Base-by-base conservation (phyloP, 2,113 vertebrate species). In the Rattus norvegicus region DNA sequence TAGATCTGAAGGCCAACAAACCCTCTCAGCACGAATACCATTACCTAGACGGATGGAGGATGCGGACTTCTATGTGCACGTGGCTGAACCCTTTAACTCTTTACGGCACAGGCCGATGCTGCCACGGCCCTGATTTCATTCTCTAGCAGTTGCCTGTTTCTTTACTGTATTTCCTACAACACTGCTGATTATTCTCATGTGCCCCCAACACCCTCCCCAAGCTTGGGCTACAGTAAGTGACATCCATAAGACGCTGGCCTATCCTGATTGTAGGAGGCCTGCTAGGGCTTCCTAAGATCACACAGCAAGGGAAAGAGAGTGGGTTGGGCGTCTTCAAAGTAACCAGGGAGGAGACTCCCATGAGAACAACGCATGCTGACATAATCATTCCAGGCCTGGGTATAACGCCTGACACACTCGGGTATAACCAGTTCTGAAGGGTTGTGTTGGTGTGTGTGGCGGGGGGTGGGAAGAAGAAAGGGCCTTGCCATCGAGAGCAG, bases 31-130 rank as follows among this genome's bases (percentile, higher is more conserved):
- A 43, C 43, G 43, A 3, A 43, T 43, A 43, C 43, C 63, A n/a
- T 39, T 83, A 30, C 0, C 12, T 24, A 8, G 79, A 80, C 19
- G 52, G 24, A 9, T 20, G 33, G 33, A 19, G 33, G 28, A 26
- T 12, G 36, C 65, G 59, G 47, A 39, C 93, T 92, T 73, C 91
- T 83, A 49, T 4, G n/a, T 26, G 70, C 75, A 47, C 11, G 54
- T 5, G 33, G 26, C 2, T 79, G 65, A 36, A 76, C 3, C 24
- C 22, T 89, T 65, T 52, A 84, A 28, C 22, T 92, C 49, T 92
- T 83, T 43, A 88, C 88, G 52, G 76, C 59, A 81, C 59, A 91
- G 2, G 80, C 65, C 89, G 88, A 88, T 67, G 73, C 33, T 90
- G 26, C 14, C 36, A 36, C 0, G 13, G 12, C 24, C 22, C 59